Conservation (phyloP, 2,888 invertebrate genomes). For the Merodon equestris region DNA sequence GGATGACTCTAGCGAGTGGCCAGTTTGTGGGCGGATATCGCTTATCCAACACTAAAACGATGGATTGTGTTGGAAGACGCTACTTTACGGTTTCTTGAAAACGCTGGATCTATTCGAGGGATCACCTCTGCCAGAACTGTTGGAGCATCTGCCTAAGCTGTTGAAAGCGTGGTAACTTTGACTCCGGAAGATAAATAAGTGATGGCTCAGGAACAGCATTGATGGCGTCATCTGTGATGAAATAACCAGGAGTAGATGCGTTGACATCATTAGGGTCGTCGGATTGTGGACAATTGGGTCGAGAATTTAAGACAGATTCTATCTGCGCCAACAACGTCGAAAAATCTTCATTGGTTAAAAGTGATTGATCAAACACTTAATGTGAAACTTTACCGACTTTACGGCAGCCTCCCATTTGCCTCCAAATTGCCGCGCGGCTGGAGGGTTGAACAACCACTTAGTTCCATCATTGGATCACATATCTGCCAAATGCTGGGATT, state of each 20-base stretch:
- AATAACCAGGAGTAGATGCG: conserved; percentile 53
- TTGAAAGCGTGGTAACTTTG: conserved; percentile 10
- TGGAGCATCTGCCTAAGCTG: conserved; percentile 12
- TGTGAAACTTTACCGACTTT: conserved; percentile 38
- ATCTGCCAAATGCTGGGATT: conserved; percentile 24
- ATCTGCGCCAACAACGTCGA: conserved; percentile 16
- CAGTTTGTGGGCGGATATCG: conserved; percentile 37
- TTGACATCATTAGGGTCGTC: conserved; percentile 52
- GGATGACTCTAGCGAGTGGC: conserved; percentile 38
- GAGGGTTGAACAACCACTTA: conserved; percentile 73
- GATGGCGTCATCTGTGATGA: conserved; percentile 24
- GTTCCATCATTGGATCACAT: conserved; percentile 45
- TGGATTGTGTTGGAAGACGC: conserved; percentile 6
- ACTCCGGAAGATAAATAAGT: background rate
- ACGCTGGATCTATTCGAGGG: conserved; percentile 31
- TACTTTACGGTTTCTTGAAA: conserved; percentile 11
- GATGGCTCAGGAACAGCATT: conserved; percentile 18
- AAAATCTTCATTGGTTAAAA: conserved; percentile 46
- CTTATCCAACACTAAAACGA: conserved; percentile 38
- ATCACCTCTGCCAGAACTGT: conserved; percentile 30
- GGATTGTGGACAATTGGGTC: conserved; percentile 58
- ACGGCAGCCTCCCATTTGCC: conserved; percentile 52
- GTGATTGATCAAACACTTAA: conserved; percentile 25
- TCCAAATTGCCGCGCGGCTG: conserved; percentile 70
- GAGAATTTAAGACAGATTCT: conserved; percentile 48